Base-by-base conservation (phyloP, 2,113 vertebrate species). In the Paralichthys olivaceus region DNA sequence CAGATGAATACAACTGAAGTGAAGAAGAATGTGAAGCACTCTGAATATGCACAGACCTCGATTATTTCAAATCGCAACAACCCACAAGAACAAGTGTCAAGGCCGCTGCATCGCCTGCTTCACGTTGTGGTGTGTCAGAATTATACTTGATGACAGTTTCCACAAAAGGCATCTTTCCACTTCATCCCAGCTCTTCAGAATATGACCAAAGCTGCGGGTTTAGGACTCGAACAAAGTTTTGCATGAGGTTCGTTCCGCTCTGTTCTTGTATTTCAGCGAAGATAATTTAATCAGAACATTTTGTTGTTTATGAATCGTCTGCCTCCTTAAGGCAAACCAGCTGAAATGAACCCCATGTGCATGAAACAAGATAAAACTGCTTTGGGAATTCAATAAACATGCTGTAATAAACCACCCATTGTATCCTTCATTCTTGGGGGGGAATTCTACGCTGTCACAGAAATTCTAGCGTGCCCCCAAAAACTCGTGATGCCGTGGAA, bases 321-420 rank as follows among this genome's bases (percentile, higher is more conserved):
- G 53, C 25, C 7, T 75, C 59, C 67, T 69, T 0, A 5, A 61
- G 80, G 62, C 70, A n/a, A 47, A 8, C 6, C 23, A 8, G 54
- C 47, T 37, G 23, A 69, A 80, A 72, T 54, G 14, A 65, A 64
- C 8, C 40, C 55, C 29, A 74, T 67, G 76, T 77, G 65, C 34
- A 25, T 69, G 70, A 65, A 78, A 83, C 56, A 34, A 71, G 74
- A 84, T 49, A 6, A 28, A 64, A 73, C 58, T 60, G 78, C 53
- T 79, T 25, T 63, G 22, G 54, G 69, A 75, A 83, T 72, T 58
- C 49, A 65, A 69, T 59, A 69, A 79, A 79, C 80, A 69, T 40
- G 40, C 28, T 32, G 58, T 61, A 49, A 78, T 83, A 75, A 85
- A 80, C 61, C 69, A 60, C 8, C 61, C 60, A 57, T 84, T 80